Percentiles rank a stretch among this genome's conserved stretches.
Evolutionary conservation across 2,113 vertebrate species (phyloP).

Genomic region (Microcebus ravelobensis): DNA sequence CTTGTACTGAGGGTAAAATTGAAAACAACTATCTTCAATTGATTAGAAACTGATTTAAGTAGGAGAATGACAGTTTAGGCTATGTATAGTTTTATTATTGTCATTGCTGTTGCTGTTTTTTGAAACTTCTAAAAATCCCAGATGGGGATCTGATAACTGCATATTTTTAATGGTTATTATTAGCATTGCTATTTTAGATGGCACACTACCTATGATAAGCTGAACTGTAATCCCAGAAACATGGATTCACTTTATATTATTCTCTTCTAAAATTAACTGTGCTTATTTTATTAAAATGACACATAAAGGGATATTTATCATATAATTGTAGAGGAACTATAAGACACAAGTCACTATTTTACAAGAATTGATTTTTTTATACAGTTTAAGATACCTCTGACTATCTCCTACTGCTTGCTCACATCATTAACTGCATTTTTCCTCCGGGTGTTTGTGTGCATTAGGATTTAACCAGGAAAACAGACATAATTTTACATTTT

Average conservation of each 20-base stretch:
- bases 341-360: background rate
- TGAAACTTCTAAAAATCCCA: slow-evolving; percentile 26
- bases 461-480: background rate
- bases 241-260: background rate
- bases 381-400: background rate
- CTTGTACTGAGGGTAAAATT: slow-evolving; percentile 43
- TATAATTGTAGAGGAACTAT: background rate
- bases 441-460: background rate
- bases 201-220: background rate
- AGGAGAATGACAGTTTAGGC: background rate
- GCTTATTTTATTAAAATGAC: background rate
- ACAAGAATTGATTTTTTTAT: slow-evolving; percentile 32
- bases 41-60: slow-evolving; percentile 59
- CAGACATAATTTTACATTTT: background rate
- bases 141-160: background rate
- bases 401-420: background rate
- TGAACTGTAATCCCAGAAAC: background rate
- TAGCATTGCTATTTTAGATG: slow-evolving; percentile 42
- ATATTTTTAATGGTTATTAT: background rate
- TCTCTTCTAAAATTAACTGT: slow-evolving; percentile 33
- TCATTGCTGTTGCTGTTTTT: background rate
- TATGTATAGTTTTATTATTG: background rate
- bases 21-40: slow-evolving; percentile 69
- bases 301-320: background rate
- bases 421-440: background rate